phyloP scores from a whole-genome alignment of 2,113 vertebrate genomes.

The Mola mola region DNA sequence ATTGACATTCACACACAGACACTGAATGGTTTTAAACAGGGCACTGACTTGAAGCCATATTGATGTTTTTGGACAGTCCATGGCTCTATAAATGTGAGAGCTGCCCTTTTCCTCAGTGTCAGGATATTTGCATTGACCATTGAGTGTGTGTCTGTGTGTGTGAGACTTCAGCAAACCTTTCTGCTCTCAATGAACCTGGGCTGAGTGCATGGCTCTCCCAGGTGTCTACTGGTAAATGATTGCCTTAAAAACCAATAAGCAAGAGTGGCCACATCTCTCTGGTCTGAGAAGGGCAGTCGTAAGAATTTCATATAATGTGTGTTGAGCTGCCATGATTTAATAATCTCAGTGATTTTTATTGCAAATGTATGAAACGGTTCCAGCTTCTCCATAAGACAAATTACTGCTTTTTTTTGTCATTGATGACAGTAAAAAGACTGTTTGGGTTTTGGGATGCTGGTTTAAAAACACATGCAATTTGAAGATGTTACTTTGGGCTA shows the following conservation, averaged over 20 bases:
- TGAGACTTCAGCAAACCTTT: slow-evolving; percentile 41
- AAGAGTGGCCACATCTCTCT: slow-evolving; percentile 25
- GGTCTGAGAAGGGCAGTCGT: neutral
- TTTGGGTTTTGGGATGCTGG: no score
- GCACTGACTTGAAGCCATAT: slow-evolving; percentile 40
- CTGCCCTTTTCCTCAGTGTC: slow-evolving; percentile 24
- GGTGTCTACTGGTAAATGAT: slow-evolving; percentile 50
- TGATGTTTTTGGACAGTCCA: slow-evolving; percentile 52
- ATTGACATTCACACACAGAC: slow-evolving; percentile 21
- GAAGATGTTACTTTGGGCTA: no score
- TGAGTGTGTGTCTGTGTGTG: slow-evolving; percentile 22
- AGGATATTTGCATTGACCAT: slow-evolving; percentile 25
- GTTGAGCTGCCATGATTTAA: no score
- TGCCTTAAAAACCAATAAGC: slow-evolving; percentile 52
- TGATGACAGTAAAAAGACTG: no score
- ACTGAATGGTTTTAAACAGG: slow-evolving; percentile 42
- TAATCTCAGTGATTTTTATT: no score
- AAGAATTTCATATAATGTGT: no score
- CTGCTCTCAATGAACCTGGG: slow-evolving; percentile 46
- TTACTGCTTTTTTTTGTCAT: no score
- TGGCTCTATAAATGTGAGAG: slow-evolving; percentile 41
- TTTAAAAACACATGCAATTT: no score
- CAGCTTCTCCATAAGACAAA: no score
- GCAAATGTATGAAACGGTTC: no score
- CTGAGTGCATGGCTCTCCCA: slow-evolving; percentile 56